Evolutionary conservation across 2,113 vertebrate species (phyloP).

Genomic region (Scomber colias): DNA sequence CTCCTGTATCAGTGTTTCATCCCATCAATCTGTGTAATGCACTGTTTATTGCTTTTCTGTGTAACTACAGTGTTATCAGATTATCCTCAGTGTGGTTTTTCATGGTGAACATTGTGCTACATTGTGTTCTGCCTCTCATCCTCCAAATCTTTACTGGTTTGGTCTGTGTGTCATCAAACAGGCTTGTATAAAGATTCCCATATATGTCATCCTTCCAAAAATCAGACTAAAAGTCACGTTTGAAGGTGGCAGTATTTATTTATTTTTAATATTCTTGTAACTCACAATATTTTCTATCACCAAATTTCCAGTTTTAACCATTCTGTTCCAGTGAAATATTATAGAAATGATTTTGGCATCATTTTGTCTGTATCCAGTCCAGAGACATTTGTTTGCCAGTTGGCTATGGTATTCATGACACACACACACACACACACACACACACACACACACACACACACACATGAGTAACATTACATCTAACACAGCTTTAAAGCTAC

Average conservation of each 20-base stretch:
- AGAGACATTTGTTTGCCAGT: not conserved
- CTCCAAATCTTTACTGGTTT: slow-evolving; percentile 26
- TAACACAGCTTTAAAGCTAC: not conserved
- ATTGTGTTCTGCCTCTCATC: slow-evolving; percentile 39
- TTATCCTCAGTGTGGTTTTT: slow-evolving; percentile 62
- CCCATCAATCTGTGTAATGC: slow-evolving; percentile 69
- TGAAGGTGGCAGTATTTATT: not conserved
- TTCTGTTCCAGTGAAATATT: not conserved
- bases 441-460: not conserved
- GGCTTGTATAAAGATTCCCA: not conserved
- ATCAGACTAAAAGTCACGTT: slow-evolving; percentile 4
- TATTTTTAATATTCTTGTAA: too few relatives aligned
- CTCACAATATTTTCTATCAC: too few relatives aligned
- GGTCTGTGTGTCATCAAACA: slow-evolving; percentile 15
- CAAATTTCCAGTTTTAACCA: too few relatives aligned
- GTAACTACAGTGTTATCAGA: slow-evolving; percentile 69
- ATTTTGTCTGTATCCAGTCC: too few relatives aligned
- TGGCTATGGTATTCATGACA: not conserved
- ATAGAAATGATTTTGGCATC: not conserved
- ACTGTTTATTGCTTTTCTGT: slow-evolving; percentile 76
- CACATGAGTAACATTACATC: not conserved
- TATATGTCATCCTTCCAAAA: slow-evolving; percentile 29
- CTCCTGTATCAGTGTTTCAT: slow-evolving; percentile 39
- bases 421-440: too few relatives aligned
- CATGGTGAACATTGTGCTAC: slow-evolving; percentile 37